Base-by-base conservation (phyloP, 1,140 invertebrate genomes). In the Himalopsyche phryganea region DNA sequence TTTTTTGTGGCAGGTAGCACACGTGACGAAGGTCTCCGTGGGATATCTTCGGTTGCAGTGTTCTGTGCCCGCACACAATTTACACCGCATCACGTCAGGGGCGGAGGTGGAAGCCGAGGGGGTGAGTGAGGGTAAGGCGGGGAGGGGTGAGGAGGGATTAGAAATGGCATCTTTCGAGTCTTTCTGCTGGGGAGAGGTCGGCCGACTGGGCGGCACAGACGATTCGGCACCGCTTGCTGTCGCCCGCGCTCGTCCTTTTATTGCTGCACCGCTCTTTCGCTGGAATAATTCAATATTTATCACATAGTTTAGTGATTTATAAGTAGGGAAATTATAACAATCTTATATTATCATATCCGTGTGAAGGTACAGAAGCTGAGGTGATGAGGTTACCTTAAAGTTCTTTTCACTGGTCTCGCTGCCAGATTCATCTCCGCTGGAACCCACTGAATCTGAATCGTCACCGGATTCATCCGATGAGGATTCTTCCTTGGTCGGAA, bases 1-100 rank as follows among this genome's bases (percentile, higher is more conserved):
- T 69, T 83, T 82, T 42, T 82, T 82, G 63, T 83, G 81, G 67
- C 91, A 93, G 40, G 84, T 85, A 20, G 85, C 84, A 73, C 91
- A 92, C 40, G 85, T 82, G 59, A 83, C 76, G 66, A 82, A 83
- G 23, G 73, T 65, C 68, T 83, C 81, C 58, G 81, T 80, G 60
- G 78, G 75, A 60, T 79, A 71, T 56, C 77, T 73, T 23, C 75
- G 68, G 68, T 82, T 82, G 57, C 74, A 76, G 66, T 81, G 77
- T 35, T 82, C 75, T 14, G 73, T 74, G 61, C 79, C 72, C 46
- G 71, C 68, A 62, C 81, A 83, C 33, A 72, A 72, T 53, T 75
- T 76, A 64, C 81, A 82, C 58, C 69, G 68, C 23, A 28, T 5
- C 23, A 28, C 23, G 66, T 35, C 54, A 38, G 23, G 56, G 46